Evolutionary conservation across 2,888 invertebrate species (phyloP).

Genomic region (Scaptomyza reducta): DNA sequence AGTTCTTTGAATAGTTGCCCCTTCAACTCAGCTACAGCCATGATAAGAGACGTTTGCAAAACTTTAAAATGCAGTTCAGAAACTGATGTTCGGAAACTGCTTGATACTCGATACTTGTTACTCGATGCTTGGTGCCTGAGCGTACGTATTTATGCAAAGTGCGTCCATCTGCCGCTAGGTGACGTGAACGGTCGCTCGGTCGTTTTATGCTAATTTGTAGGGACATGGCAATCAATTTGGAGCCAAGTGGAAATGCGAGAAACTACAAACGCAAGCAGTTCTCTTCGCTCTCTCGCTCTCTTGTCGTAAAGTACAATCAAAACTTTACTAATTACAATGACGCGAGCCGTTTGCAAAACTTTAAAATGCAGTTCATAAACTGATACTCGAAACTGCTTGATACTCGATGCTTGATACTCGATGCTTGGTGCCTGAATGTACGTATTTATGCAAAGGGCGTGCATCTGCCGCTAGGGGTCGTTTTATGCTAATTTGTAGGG

Average conservation of each 20-base stretch:
- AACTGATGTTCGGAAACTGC: not conserved
- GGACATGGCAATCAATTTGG: slow-evolving; percentile 69
- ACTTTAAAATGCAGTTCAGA: not conserved
- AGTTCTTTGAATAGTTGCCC: not conserved
- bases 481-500: slow-evolving; percentile 67
- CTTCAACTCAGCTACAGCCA: not conserved
- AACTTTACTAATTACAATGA: slow-evolving; percentile 83
- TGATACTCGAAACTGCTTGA: not conserved
- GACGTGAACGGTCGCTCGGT: too few species aligned
- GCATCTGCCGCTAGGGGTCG: slow-evolving; percentile 40
- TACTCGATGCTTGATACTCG: too few species aligned
- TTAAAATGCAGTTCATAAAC: not conserved
- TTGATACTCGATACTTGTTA: slow-evolving; percentile 1
- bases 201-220: slow-evolving; percentile 66
- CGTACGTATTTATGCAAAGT: slow-evolving; percentile 66
- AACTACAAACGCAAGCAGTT: slow-evolving; percentile 49
- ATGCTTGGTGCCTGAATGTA: not conserved
- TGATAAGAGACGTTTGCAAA: too few species aligned
- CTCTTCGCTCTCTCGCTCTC: too few species aligned
- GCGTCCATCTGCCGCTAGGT: slow-evolving; percentile 45
- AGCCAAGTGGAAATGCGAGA: slow-evolving; percentile 36
- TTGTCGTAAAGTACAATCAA: slow-evolving; percentile 68
- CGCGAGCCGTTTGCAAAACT: too few species aligned
- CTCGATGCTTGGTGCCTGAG: too few species aligned
- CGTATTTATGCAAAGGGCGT: slow-evolving; percentile 69